Percentiles rank a stretch among this genome's conserved stretches.
phyloP scores from a whole-genome alignment of 2,888 invertebrate species.

The Oligia fasciuncula region DNA sequence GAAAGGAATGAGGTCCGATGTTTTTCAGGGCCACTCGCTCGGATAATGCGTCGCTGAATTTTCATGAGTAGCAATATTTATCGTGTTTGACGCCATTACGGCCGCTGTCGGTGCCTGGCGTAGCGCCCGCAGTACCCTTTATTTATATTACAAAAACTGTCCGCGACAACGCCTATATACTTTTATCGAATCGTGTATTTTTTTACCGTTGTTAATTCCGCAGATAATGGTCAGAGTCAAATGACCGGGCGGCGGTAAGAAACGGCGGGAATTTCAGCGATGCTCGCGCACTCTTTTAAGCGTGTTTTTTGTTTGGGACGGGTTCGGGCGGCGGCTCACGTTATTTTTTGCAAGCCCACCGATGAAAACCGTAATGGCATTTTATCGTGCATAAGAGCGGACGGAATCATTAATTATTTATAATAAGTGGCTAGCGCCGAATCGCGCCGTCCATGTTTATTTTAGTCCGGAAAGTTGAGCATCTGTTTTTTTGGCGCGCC shows the following conservation, averaged over 20 bases:
- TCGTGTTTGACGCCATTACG: conserved; percentile 83
- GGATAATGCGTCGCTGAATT: conserved; percentile 83
- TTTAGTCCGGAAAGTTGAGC: conserved; percentile 73
- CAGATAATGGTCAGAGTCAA: conserved; percentile 89
- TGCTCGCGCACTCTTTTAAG: conserved; percentile 88
- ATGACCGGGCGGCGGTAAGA: conserved; percentile 87
- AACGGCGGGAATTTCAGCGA: conserved; percentile 88
- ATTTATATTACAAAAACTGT: conserved; percentile 84
- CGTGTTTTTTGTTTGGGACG: conserved; percentile 83
- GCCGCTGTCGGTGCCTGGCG: conserved; percentile 75
- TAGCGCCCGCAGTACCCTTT: conserved; percentile 78
- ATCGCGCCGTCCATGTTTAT: conserved; percentile 82
- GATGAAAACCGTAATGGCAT: conserved; percentile 90
- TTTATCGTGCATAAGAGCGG: conserved; percentile 89
- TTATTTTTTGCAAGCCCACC: conserved; percentile 85
- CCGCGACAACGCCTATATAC: conserved; percentile 83
- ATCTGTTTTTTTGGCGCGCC: conserved; percentile 71
- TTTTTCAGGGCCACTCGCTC: conserved; percentile 76
- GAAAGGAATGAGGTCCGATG: conserved; percentile 74
- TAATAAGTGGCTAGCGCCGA: conserved; percentile 89
- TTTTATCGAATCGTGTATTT: conserved; percentile 86
- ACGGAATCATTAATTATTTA: conserved; percentile 90
- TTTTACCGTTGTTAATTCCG: conserved; percentile 88
- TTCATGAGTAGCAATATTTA: conserved; percentile 87
- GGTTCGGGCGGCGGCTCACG: conserved; percentile 85